Evolutionary conservation across 2,113 vertebrate genomes (phyloP).

Genomic region (Saguinus midas): DNA sequence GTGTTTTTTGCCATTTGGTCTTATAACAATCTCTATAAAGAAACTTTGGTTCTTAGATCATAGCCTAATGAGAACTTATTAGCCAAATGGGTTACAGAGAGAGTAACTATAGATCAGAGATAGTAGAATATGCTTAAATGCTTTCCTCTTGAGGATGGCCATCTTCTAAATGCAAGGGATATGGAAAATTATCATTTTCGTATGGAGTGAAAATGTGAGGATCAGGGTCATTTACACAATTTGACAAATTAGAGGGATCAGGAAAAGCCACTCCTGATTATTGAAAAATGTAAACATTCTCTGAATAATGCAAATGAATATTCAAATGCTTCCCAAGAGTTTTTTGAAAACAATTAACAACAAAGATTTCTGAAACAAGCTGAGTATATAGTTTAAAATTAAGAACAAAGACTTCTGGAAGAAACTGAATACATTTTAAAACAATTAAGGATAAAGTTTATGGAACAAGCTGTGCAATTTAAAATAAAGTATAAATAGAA

Average conservation of each 20-base stretch:
- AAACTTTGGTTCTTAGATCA: constrained; percentile 39
- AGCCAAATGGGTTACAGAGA: constrained; percentile 31
- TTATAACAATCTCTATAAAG: neutral
- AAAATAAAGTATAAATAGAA: constrained; percentile 6
- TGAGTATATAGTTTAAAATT: neutral
- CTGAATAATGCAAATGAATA: constrained; percentile 23
- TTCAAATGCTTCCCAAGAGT: constrained; percentile 13
- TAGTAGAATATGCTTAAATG: constrained; percentile 7
- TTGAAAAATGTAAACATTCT: constrained; percentile 51
- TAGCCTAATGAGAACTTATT: neutral
- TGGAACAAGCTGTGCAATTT: neutral
- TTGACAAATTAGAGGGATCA: constrained; percentile 13
- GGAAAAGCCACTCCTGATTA: neutral
- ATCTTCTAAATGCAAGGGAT: neutral
- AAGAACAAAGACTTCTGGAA: neutral
- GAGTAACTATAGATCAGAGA: neutral
- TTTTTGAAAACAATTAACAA: constrained; percentile 15
- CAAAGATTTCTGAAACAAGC: constrained; percentile 41
- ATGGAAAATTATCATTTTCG: constrained; percentile 10
- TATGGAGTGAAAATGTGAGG: neutral
- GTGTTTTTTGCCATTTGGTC: constrained; percentile 16
- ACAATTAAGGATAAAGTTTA: neutral
- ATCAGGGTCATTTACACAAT: constrained; percentile 20
- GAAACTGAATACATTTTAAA: neutral
- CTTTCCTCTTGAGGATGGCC: constrained; percentile 22